A percentile compares a stretch with the other conserved stretches of the same genome.
Evolutionary conservation across 92 coral and sea anemone species (phyloP).

Genomic region (Desmophyllum pertusum): DNA sequence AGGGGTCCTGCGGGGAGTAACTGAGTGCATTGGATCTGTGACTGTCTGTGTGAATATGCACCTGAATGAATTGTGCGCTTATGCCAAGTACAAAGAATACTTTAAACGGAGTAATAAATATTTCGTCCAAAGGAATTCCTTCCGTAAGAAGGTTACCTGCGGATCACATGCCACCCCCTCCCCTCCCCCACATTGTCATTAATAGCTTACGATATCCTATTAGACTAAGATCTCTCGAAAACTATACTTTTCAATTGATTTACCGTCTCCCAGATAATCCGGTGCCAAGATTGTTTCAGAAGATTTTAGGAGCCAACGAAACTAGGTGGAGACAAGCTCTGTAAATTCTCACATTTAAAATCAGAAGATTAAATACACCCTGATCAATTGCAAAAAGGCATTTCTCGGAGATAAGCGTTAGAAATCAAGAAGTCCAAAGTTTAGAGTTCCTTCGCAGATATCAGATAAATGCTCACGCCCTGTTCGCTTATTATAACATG

Average conservation of each 20-base stretch:
- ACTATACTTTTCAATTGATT: constrained; percentile 6
- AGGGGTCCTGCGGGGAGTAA: background rate
- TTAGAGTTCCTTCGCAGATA: constrained; percentile 2
- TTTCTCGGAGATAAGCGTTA: constrained; percentile 4
- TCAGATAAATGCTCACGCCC: constrained; percentile 26
- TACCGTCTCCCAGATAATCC: constrained; percentile 24
- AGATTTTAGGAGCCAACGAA: constrained; percentile 20
- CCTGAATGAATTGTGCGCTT: background rate
- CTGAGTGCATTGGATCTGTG: background rate
- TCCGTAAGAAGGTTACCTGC: background rate
- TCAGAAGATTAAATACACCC: constrained; percentile 9
- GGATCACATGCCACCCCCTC: background rate
- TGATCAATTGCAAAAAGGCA: constrained; percentile 20
- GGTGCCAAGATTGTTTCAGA: constrained; percentile 22
- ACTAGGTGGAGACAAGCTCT: constrained; percentile 4
- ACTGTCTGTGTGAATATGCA: background rate
- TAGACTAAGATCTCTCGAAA: constrained; percentile 1
- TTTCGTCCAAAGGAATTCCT: background rate
- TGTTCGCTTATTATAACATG: constrained; percentile 1
- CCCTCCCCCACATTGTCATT: background rate
- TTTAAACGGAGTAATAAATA: background rate
- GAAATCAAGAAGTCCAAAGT: constrained; percentile 12
- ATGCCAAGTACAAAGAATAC: background rate
- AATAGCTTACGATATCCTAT: background rate
- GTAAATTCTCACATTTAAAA: background rate